phyloP scores from a whole-genome alignment of 2,797 vertebrate genomes.

The Pangasius macronema region DNA sequence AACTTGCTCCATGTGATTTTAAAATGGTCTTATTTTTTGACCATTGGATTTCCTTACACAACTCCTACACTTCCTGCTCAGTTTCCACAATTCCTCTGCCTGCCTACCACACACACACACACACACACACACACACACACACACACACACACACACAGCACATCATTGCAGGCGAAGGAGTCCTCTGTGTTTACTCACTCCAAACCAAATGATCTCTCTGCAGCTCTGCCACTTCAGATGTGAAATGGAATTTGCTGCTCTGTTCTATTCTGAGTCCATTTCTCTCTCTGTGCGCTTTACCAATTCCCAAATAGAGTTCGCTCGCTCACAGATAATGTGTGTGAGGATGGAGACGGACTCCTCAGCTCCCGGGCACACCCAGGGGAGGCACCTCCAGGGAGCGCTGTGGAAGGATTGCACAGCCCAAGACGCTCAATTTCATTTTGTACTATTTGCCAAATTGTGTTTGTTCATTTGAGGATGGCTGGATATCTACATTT shows the following conservation, averaged over 20 bases:
- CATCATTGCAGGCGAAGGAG: conserved; percentile 96
- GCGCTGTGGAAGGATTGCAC: conserved; percentile 84
- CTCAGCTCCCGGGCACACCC: conserved; percentile 82
- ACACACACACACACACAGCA: conserved; percentile 60
- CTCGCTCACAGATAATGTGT: conserved; percentile 94
- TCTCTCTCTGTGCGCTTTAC: conserved; percentile 85
- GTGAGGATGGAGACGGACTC: conserved; percentile 86
- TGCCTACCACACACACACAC: background rate
- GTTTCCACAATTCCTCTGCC: conserved; percentile 26
- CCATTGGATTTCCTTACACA: conserved; percentile 36
- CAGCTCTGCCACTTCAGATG: conserved; percentile 96
- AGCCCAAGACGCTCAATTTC: conserved; percentile 82
- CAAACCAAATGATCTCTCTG: conserved; percentile 98
- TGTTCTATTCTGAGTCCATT: conserved; percentile 90
- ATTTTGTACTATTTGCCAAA: conserved; percentile 88
- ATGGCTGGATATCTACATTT: conserved; percentile 82
- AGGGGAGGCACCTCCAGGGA: conserved; percentile 83
- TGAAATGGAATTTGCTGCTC: conserved; percentile 95
- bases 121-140: conserved; percentile 31
- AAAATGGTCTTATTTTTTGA: conserved; percentile 27
- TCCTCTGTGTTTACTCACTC: conserved; percentile 95
- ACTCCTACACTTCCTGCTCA: conserved; percentile 38
- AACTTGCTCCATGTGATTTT: conserved; percentile 14
- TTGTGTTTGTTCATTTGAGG: conserved; percentile 86
- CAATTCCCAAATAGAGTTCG: conserved; percentile 94